Evolutionary conservation across 1,140 invertebrate species (phyloP).

Genomic region (Saxidomus purpurata): DNA sequence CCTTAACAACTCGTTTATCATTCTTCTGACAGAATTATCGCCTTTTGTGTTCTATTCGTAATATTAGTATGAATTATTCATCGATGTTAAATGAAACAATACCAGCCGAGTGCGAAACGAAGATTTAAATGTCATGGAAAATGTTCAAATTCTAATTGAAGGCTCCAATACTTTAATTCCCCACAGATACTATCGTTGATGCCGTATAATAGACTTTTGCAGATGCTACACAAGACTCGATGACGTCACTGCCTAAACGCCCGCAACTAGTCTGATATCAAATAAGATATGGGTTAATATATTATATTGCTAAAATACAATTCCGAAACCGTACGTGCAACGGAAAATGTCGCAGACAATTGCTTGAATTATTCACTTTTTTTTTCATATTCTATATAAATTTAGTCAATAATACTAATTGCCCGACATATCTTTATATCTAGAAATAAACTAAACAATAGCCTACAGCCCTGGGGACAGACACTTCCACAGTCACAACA

Average conservation of each 20-base stretch:
- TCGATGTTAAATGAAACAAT: conserved; percentile 58
- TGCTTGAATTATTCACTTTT: too few relatives aligned
- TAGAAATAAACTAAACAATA: too few relatives aligned
- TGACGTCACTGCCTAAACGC: not conserved
- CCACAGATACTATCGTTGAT: conserved; percentile 10
- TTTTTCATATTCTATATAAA: too few relatives aligned
- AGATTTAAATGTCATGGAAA: conserved; percentile 30
- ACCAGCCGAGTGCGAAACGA: not conserved
- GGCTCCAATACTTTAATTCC: conserved; percentile 6
- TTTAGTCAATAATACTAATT: too few relatives aligned
- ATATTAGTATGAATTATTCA: conserved; percentile 60
- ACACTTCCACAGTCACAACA: too few relatives aligned
- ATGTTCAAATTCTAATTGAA: conserved; percentile 48
- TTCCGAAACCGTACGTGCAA: too few relatives aligned
- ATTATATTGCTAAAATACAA: too few relatives aligned
- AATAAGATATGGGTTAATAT: too few relatives aligned
- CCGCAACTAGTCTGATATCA: too few relatives aligned
- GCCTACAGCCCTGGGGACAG: too few relatives aligned
- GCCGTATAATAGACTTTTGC: conserved; percentile 20
- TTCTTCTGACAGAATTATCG: conserved; percentile 60
- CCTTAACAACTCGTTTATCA: conserved; percentile 54
- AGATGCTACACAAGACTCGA: not conserved
- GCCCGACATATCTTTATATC: too few relatives aligned
- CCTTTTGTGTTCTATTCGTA: conserved; percentile 50
- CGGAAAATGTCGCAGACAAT: too few relatives aligned